Evolutionary conservation across 2,797 vertebrate genomes (phyloP).

Genomic region (Anableps anableps): DNA sequence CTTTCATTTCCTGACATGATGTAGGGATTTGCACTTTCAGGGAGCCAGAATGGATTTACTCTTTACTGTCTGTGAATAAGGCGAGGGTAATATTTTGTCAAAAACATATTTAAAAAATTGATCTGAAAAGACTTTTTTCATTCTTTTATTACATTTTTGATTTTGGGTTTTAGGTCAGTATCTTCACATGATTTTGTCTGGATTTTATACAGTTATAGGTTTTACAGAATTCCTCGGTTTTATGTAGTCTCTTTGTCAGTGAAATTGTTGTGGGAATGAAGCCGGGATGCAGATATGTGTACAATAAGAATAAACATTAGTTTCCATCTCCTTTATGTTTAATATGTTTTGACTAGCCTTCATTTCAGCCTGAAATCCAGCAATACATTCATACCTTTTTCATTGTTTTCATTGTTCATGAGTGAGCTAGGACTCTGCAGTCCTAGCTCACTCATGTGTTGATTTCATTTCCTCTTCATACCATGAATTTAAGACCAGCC

Average conservation of each 20-base stretch:
- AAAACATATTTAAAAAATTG: not conserved
- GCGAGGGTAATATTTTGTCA: slow-evolving; percentile 6
- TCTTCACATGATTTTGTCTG: slow-evolving; percentile 7
- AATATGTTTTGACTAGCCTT: slow-evolving; percentile 13
- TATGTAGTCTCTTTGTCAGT: not conserved
- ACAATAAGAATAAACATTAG: slow-evolving; percentile 14
- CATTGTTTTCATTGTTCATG: no score
- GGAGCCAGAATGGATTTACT: not conserved
- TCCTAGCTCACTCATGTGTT: slow-evolving; percentile 25
- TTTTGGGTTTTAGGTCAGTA: slow-evolving; percentile 14
- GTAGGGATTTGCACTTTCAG: slow-evolving; percentile 17
- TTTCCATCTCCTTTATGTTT: not conserved
- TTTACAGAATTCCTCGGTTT: not conserved
- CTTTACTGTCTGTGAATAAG: slow-evolving; percentile 13
- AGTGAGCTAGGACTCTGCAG: no score
- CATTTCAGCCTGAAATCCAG: slow-evolving; percentile 30
- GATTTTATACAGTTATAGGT: slow-evolving; percentile 10
- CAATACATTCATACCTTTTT: slow-evolving; percentile 21
- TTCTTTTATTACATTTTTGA: slow-evolving; percentile 3
- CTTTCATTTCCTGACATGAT: slow-evolving; percentile 31
- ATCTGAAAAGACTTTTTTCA: slow-evolving; percentile 10
- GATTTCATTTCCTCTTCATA: slow-evolving; percentile 30
- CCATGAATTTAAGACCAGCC: slow-evolving; percentile 26
- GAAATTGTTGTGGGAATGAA: slow-evolving; percentile 5
- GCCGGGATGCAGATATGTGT: not conserved